Evolutionary conservation across 1,140 invertebrate species (phyloP), one percentile per base, ranked within the genome.

Genomic region (Cotesia typhae): DNA sequence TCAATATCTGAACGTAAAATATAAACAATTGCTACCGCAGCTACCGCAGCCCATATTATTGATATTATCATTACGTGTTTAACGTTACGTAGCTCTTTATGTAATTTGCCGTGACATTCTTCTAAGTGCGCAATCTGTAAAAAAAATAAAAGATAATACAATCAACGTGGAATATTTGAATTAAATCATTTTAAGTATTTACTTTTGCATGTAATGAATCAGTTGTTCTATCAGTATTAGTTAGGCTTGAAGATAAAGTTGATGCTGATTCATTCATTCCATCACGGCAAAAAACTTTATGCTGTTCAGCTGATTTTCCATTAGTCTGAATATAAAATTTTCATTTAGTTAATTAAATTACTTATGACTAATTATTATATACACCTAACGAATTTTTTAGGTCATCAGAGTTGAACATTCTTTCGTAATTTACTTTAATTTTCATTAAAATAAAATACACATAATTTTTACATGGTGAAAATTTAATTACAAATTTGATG

Each of bases 271-370:
- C 83, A 61, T 9, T 74, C 35, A 74, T 80, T 35, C 79, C 83
- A 66, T 83, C 81, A 1, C 84, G 77, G 76, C 89, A 89, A 68
- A 84, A 79, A 53, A 89, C 72, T 77, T 83, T 83, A 57, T 89
- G 87, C 69, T 89, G 83, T 47, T 88, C 84, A 17, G 88, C 79
- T 70, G 83, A 81, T 57, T 87, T 82, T 59, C 68, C 76, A 67
- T 77, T 79, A 65, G 76, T 77, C 84, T 85, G 35, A 3, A 81
- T 67, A 78, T 35, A 65, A 52, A 68, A 64, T 70, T 37, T 71
- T 35, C 61, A 37, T 66, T 63, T 36, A 63, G 60, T n/a, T 20
- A 66, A 53, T 70, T 51, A 28, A 28, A 68, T 9, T 51, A 38
- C 36, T 67, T 72, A 70, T 55, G 63, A 70, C 60, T 65, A 10